phyloP scores from a whole-genome alignment of 2,888 invertebrate genomes.

The Anorthoa munda region DNA sequence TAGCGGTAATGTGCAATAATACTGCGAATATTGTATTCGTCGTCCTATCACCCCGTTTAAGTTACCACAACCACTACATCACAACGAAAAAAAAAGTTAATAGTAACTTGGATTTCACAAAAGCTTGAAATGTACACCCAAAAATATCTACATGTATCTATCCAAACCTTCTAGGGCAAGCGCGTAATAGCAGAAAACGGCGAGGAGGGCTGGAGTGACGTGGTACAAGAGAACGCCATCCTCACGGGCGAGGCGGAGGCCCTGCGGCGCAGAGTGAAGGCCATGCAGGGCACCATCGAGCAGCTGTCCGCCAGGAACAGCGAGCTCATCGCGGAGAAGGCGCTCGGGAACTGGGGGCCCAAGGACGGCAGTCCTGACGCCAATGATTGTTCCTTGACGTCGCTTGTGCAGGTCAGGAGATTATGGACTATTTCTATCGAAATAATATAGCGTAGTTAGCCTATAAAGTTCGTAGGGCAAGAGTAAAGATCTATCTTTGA shows the following conservation, averaged over 20 bases:
- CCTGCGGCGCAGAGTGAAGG: conserved; percentile 96
- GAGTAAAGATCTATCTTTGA: no score
- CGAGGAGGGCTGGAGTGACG: conserved; percentile 96
- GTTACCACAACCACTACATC: no score
- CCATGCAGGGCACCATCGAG: conserved; percentile 98
- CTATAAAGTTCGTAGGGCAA: no score
- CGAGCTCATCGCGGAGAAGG: conserved; percentile 95
- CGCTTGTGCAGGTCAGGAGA: conserved; percentile 90
- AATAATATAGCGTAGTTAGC: no score
- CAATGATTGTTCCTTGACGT: conserved; percentile 84
- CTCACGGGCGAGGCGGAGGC: conserved; percentile 97
- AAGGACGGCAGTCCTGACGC: conserved; percentile 83
- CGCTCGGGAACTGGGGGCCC: conserved; percentile 92
- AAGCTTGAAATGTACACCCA: no score
- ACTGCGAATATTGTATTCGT: no score
- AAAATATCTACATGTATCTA: not conserved
- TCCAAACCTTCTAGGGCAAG: conserved; percentile 92
- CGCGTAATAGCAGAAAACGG: conserved; percentile 96
- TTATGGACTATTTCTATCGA: no score
- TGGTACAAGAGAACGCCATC: conserved; percentile 98
- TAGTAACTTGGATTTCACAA: no score
- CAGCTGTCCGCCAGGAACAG: conserved; percentile 95
- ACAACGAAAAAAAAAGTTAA: no score
- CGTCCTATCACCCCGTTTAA: no score
- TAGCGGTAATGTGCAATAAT: no score